Conservation (phyloP, 2,113 vertebrate species). For the Macaca fascicularis region DNA sequence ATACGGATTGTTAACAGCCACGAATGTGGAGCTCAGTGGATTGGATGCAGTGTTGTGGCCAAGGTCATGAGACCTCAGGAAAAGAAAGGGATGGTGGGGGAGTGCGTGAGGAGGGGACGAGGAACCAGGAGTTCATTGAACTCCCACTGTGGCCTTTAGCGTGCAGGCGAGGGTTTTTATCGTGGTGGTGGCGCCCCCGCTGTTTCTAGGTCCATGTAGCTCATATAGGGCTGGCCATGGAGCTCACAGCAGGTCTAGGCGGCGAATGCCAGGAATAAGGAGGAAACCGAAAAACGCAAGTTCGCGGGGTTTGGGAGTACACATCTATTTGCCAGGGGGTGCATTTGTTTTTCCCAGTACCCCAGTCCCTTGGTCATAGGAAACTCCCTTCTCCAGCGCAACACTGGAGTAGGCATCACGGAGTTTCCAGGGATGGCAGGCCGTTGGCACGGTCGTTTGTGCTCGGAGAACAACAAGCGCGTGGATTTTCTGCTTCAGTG, state of each 20-base stretch:
- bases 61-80: neutral
- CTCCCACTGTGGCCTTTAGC: neutral
- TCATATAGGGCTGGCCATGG: neutral
- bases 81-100: neutral
- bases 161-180: neutral
- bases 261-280: neutral
- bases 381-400: neutral
- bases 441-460: rapidly evolving
- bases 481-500: rapidly evolving
- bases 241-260: rapidly evolving
- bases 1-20: no score
- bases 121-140: rapidly evolving
- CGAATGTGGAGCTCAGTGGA: neutral
- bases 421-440: neutral
- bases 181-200: neutral
- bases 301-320: rapidly evolving
- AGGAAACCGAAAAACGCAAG: neutral
- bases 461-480: neutral
- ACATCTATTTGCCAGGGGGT: no score
- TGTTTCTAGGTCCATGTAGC: neutral
- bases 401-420: neutral
- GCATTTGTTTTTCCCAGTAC: neutral
- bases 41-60: neutral
- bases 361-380: neutral
- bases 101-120: rapidly evolving